Evolutionary conservation across 1,140 invertebrate species (phyloP).

Genomic region (Drosophila melanica): DNA sequence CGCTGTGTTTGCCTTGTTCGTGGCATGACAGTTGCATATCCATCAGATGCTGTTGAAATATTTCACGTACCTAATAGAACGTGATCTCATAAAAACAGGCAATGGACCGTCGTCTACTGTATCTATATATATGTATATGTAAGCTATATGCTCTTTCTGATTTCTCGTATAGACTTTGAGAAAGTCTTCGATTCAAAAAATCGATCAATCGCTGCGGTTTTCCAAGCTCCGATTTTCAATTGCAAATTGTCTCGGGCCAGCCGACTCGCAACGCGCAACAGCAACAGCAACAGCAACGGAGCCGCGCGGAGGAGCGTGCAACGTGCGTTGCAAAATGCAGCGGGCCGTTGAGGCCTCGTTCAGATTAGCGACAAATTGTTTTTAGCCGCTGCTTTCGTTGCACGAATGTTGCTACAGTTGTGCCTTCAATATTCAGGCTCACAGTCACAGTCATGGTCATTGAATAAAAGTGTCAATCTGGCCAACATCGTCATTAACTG

Average conservation of each 20-base stretch:
- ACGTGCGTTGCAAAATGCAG: conserved; percentile 39
- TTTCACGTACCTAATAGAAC: conserved; percentile 77
- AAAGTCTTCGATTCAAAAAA: conserved; percentile 74
- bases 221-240: conserved; percentile 62
- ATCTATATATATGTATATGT: no score
- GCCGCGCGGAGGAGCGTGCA: conserved; percentile 44
- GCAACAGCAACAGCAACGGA: conserved; percentile 41
- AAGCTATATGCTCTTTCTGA: conserved; percentile 8
- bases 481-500: conserved; percentile 52
- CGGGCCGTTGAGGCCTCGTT: conserved; percentile 30
- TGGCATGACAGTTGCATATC: conserved; percentile 58
- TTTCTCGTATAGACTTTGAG: conserved; percentile 27
- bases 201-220: conserved; percentile 47
- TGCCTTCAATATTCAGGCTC: conserved; percentile 31
- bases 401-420: conserved; percentile 26
- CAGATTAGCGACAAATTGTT: conserved; percentile 72
- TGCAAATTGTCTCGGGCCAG: conserved; percentile 55
- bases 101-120: conserved; percentile 23
- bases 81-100: conserved; percentile 69
- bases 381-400: conserved; percentile 48
- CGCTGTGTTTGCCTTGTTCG: not conserved
- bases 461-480: conserved; percentile 80
- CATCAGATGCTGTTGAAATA: conserved; percentile 63
- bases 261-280: conserved; percentile 38
- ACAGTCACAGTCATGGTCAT: conserved; percentile 74